Evolutionary conservation across 2,113 vertebrate genomes (phyloP).

Genomic region (Syngnathoides biaculeatus): DNA sequence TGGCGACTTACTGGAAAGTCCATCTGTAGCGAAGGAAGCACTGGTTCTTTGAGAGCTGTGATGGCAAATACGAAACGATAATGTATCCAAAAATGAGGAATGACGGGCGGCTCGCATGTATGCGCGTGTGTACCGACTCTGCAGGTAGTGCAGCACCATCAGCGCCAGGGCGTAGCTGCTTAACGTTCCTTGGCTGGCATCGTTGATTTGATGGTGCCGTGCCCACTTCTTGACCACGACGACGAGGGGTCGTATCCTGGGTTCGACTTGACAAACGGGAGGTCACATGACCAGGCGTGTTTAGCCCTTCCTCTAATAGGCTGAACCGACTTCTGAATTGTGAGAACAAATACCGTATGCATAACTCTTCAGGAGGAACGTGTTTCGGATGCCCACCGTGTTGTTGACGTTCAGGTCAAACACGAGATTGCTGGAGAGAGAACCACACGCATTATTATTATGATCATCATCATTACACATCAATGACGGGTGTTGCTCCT

Average conservation of each 20-base stretch:
- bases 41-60: conserved; percentile 84
- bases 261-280: conserved; percentile 78
- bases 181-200: conserved; percentile 95
- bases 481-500: conserved; percentile 50
- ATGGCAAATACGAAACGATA: conserved; percentile 35
- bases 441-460: not conserved
- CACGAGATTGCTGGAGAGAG: conserved; percentile 80
- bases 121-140: conserved; percentile 81
- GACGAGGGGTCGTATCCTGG: conserved; percentile 86
- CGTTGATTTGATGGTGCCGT: conserved; percentile 83
- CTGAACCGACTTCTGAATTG: not conserved
- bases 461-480: too few relatives aligned
- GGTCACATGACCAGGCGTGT: not conserved
- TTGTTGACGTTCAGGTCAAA: conserved; percentile 99
- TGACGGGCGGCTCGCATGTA: not conserved
- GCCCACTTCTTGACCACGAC: conserved; percentile 96
- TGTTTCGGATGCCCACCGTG: conserved; percentile 95
- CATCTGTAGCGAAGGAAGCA: conserved; percentile 91
- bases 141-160: conserved; percentile 97
- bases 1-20: conserved; percentile 85
- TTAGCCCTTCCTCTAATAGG: not conserved
- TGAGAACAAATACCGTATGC: conserved; percentile 75
- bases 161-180: conserved; percentile 94
- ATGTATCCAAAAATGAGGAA: not conserved
- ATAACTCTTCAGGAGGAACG: conserved; percentile 93